phyloP scores from a whole-genome alignment of 2,888 invertebrate species.

The Rhodophaea formosa region DNA sequence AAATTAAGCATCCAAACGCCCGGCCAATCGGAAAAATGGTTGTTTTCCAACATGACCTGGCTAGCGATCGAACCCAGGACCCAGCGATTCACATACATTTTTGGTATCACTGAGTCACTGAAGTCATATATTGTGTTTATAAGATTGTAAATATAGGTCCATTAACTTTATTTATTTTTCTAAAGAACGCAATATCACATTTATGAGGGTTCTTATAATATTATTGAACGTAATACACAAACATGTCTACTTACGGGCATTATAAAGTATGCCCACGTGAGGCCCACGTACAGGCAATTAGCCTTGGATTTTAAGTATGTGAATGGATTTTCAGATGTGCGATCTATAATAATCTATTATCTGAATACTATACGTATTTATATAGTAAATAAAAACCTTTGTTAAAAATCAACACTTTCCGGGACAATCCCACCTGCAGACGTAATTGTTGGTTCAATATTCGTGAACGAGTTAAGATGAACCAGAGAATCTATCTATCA shows the following conservation, averaged over 20 bases:
- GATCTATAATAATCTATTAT: slow-evolving; percentile 19
- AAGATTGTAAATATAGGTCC: too few relatives aligned
- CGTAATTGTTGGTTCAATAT: too few relatives aligned
- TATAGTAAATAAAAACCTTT: slow-evolving; percentile 6
- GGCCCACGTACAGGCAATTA: slow-evolving; percentile 43
- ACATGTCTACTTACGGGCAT: slow-evolving; percentile 3
- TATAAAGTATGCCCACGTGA: slow-evolving; percentile 35
- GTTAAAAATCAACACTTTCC: slow-evolving; percentile 26
- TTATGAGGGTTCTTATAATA: background rate
- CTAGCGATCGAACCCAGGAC: too few relatives aligned
- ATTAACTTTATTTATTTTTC: background rate
- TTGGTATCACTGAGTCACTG: too few relatives aligned
- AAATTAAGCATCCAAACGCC: too few relatives aligned
- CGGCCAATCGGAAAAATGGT: too few relatives aligned
- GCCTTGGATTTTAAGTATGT: slow-evolving; percentile 43
- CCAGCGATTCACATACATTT: too few relatives aligned
- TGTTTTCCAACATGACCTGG: too few relatives aligned
- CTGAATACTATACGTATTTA: slow-evolving; percentile 2
- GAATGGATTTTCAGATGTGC: slow-evolving; percentile 36
- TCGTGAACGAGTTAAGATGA: too few relatives aligned
- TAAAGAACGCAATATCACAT: background rate
- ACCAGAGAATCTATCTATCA: background rate
- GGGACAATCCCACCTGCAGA: too few relatives aligned
- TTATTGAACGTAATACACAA: background rate
- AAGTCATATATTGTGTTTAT: too few relatives aligned